Conservation (phyloP, 1,140 invertebrate genomes). For the Lucilia cuprina region DNA sequence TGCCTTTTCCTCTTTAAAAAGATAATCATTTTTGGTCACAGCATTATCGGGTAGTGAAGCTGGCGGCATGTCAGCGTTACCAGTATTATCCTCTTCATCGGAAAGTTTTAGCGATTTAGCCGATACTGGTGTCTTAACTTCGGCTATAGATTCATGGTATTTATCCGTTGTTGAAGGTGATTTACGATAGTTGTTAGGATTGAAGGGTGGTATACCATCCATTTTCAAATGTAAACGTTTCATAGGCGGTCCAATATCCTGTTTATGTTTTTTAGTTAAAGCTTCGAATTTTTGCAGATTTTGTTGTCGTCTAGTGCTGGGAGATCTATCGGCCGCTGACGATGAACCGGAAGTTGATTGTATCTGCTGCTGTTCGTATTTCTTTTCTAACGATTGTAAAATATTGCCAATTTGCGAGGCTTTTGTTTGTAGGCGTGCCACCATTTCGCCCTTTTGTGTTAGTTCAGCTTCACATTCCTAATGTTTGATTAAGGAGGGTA, state of each 20-base stretch:
- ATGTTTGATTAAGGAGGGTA: constrained; percentile 26
- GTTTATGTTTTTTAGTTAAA: constrained; percentile 59
- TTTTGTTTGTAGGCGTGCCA: constrained; percentile 87
- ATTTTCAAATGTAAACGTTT: constrained; percentile 60
- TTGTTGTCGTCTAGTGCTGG: constrained; percentile 55
- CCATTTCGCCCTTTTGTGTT: constrained; percentile 90
- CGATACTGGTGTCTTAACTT: constrained; percentile 44
- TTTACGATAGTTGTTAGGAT: constrained; percentile 64
- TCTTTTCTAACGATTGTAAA: constrained; percentile 87
- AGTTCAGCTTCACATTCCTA: constrained; percentile 93
- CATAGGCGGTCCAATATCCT: constrained; percentile 58
- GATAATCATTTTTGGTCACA: not conserved
- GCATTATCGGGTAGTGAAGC: constrained; percentile 9
- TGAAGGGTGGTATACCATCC: constrained; percentile 63
- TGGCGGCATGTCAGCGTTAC: not conserved
- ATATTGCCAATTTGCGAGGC: constrained; percentile 90
- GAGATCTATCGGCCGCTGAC: constrained; percentile 49
- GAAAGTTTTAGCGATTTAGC: constrained; percentile 44
- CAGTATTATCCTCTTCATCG: not conserved
- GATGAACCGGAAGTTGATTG: not conserved
- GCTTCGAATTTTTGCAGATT: constrained; percentile 60
- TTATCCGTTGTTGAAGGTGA: constrained; percentile 58
- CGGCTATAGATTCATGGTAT: constrained; percentile 9
- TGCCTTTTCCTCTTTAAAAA: constrained; percentile 2
- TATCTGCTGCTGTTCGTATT: constrained; percentile 61